These are phyloP conservation scores for Maccullochella peelii DNA, from an alignment of 2,113 vertebrate genomes.

Conservation along the genomic window DNA sequence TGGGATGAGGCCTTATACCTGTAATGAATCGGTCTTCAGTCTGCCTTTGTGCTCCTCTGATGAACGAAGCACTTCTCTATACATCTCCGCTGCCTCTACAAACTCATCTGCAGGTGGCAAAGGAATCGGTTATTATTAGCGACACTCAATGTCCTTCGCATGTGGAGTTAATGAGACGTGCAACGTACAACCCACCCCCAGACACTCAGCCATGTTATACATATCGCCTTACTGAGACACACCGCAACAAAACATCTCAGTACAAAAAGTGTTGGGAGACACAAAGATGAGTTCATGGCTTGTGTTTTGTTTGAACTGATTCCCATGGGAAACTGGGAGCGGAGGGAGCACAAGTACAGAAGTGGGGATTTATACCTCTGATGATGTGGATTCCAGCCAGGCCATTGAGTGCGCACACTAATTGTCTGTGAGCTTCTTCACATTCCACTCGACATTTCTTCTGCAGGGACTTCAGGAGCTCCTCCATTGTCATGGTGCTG, in stretches of 20 bases:
- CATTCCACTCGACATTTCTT: slow-evolving; percentile 98
- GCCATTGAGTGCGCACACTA: slow-evolving; percentile 97
- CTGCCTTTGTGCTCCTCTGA: slow-evolving; percentile 98
- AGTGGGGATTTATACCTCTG: slow-evolving; percentile 86
- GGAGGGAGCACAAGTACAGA: slow-evolving; percentile 8
- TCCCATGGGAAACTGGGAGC: slow-evolving; percentile 75
- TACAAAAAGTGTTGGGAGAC: slow-evolving; percentile 20
- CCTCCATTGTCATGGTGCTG: slow-evolving; percentile 99
- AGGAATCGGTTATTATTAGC: slow-evolving; percentile 3
- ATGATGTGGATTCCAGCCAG: slow-evolving; percentile 99
- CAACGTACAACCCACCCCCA: neutral
- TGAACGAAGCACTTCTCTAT: slow-evolving; percentile 95
- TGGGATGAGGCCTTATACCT: slow-evolving; percentile 81
- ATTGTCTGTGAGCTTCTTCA: slow-evolving; percentile 95
- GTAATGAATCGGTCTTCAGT: slow-evolving; percentile 97
- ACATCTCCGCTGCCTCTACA: slow-evolving; percentile 89
- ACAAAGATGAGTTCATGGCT: slow-evolving; percentile 48
- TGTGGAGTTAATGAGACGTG: slow-evolving; percentile 35
- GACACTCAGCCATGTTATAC: neutral
- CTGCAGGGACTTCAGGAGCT: slow-evolving; percentile 94
- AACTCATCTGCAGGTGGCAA: slow-evolving; percentile 87
- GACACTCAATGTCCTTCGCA: slow-evolving; percentile 12
- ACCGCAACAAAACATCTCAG: slow-evolving; percentile 33
- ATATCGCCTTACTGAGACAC: neutral
- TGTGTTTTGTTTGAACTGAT: slow-evolving; percentile 54